Conservation (phyloP, 2,797 vertebrate genomes). For the Periophthalmus magnuspinnatus region DNA sequence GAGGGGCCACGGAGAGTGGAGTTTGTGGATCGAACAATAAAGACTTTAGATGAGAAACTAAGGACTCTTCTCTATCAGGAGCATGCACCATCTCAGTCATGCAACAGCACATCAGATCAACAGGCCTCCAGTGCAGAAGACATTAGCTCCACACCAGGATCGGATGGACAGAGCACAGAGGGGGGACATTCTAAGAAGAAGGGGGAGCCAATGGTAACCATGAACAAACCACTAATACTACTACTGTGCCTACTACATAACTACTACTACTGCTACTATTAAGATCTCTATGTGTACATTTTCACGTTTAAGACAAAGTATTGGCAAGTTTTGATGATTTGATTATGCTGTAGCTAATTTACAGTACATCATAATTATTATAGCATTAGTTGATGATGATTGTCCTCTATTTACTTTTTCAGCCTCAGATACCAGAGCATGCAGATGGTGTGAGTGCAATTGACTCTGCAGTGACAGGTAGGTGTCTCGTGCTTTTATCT, state of each 20-base stretch:
- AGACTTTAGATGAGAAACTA: conserved; percentile 94
- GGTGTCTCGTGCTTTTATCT: conserved; percentile 24
- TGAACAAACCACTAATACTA: background rate
- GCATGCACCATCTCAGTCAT: conserved; percentile 65
- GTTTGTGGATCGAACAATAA: conserved; percentile 93
- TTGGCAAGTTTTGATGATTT: too few species aligned
- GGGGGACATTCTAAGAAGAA: conserved; percentile 65
- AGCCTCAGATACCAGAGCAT: conserved; percentile 80
- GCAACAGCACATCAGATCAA: conserved; percentile 54
- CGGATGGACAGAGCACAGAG: conserved; percentile 73
- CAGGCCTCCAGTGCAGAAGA: conserved; percentile 69
- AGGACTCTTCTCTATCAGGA: conserved; percentile 90
- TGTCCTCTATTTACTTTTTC: conserved; percentile 12
- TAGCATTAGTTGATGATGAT: background rate
- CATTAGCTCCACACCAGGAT: conserved; percentile 65
- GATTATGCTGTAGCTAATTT: too few species aligned
- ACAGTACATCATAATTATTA: background rate
- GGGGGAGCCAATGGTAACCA: conserved; percentile 74
- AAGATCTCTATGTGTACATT: too few species aligned
- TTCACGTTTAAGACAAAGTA: too few species aligned
- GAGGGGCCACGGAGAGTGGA: conserved; percentile 89
- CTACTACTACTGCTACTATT: background rate
- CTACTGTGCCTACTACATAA: background rate
- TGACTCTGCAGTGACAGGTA: conserved; percentile 67
- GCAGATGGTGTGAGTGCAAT: conserved; percentile 58